A percentile compares a stretch with the other conserved stretches of the same genome.
These are phyloP conservation scores for Copidosoma aretas DNA, from an alignment of 2,888 invertebrate species.

Conservation along the genomic window DNA sequence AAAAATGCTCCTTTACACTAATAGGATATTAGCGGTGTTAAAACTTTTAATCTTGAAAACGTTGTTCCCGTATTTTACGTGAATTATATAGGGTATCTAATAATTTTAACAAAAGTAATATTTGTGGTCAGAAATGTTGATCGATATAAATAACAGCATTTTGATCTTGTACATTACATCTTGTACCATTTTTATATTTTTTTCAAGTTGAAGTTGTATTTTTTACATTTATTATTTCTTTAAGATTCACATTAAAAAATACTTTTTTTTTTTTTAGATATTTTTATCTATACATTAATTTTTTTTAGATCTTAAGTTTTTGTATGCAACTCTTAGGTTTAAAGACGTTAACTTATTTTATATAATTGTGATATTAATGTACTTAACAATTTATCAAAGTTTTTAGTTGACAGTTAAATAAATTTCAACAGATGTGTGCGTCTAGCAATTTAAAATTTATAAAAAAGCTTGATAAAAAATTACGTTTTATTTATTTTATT, in stretches of 20 bases:
- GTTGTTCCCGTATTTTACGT: neutral
- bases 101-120: neutral
- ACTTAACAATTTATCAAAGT: no score
- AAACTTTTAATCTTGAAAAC: neutral
- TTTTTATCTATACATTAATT: conserved; percentile 21
- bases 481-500: conserved; percentile 14
- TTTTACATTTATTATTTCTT: conserved; percentile 22
- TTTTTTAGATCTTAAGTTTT: conserved; percentile 17
- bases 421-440: no score
- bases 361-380: neutral
- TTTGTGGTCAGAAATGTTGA: no score
- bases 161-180: conserved; percentile 10
- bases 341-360: conserved; percentile 6
- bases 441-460: no score
- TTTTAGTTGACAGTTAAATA: no score
- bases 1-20: no score
- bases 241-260: conserved; percentile 32
- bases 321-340: neutral
- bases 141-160: neutral
- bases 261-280: conserved; percentile 27
- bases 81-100: neutral
- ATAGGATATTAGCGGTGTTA: no score
- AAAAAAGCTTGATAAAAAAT: conserved; percentile 1
- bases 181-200: conserved; percentile 10
- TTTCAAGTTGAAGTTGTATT: conserved; percentile 12